Percentiles rank a stretch among this genome's conserved stretches.
Conservation (phyloP, 2,113 vertebrate species). For the Donacobius atricapilla region DNA sequence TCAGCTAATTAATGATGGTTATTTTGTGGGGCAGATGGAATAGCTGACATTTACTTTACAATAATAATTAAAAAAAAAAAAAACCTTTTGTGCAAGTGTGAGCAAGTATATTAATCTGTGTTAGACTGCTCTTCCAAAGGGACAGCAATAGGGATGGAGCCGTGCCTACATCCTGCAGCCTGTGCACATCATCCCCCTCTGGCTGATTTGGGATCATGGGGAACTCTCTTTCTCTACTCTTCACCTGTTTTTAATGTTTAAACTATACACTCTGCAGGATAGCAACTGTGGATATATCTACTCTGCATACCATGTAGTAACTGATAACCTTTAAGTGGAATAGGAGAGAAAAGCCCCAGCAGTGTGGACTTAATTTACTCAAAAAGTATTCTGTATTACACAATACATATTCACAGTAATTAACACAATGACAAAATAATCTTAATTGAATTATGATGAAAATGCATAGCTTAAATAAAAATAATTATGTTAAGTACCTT, state of each 20-base stretch:
- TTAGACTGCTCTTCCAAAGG: neutral
- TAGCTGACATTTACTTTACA: conserved; percentile 51
- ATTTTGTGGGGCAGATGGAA: conserved; percentile 60
- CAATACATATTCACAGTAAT: neutral
- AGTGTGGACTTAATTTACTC: neutral
- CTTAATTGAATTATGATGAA: neutral
- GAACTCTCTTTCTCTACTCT: neutral
- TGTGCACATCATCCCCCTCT: neutral
- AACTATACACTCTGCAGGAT: neutral
- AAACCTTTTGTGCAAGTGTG: neutral
- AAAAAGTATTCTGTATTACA: neutral
- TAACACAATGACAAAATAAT: neutral
- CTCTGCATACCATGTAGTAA: neutral
- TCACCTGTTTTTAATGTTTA: neutral
- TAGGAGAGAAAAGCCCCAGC: neutral
- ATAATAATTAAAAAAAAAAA: neutral
- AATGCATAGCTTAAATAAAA: neutral
- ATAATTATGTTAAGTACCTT: neutral
- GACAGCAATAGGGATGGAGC: neutral
- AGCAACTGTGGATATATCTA: neutral
- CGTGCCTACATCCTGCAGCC: neutral
- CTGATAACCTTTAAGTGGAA: neutral
- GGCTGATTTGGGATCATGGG: neutral
- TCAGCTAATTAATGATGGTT: conserved; percentile 55
- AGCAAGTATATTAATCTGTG: conserved; percentile 13